Conservation (phyloP, 2,113 vertebrate species). For the Eira barbara region DNA sequence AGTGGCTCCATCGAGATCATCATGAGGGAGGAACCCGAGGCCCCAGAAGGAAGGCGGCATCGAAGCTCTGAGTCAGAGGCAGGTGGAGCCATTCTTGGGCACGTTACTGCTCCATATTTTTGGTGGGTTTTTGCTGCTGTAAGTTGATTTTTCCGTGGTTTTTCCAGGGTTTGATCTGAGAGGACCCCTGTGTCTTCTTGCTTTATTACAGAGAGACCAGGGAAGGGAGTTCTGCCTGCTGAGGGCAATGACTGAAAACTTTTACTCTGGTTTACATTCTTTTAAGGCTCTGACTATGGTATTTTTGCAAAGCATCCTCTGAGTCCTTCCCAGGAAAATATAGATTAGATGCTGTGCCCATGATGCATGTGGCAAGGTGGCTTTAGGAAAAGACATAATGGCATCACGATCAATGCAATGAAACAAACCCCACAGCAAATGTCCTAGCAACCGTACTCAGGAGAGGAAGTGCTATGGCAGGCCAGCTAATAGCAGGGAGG, state of each 20-base stretch:
- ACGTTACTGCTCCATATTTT: not conserved
- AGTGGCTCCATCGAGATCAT: not conserved
- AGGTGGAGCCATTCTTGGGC: not conserved
- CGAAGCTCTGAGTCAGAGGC: not conserved
- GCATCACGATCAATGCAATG: not conserved
- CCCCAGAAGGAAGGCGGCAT: rapidly evolving
- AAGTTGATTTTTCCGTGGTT: not conserved
- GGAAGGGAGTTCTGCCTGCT: not conserved
- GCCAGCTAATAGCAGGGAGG: not conserved
- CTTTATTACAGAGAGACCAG: not conserved
- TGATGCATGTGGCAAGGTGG: not conserved
- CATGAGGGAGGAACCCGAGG: not conserved
- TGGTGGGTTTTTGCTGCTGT: not conserved
- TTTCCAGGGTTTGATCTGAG: not conserved
- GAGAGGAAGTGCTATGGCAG: not conserved
- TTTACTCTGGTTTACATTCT: not conserved
- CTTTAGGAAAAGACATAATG: not conserved
- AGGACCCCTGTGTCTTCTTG: not conserved
- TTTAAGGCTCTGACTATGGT: not conserved
- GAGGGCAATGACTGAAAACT: not conserved
- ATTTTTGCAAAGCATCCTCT: not conserved
- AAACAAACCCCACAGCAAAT: not conserved
- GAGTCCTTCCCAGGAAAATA: not conserved
- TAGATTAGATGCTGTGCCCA: not conserved
- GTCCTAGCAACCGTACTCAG: not conserved